Evolutionary conservation across 2,797 vertebrate genomes (phyloP).

Genomic region (Anguilla anguilla): DNA sequence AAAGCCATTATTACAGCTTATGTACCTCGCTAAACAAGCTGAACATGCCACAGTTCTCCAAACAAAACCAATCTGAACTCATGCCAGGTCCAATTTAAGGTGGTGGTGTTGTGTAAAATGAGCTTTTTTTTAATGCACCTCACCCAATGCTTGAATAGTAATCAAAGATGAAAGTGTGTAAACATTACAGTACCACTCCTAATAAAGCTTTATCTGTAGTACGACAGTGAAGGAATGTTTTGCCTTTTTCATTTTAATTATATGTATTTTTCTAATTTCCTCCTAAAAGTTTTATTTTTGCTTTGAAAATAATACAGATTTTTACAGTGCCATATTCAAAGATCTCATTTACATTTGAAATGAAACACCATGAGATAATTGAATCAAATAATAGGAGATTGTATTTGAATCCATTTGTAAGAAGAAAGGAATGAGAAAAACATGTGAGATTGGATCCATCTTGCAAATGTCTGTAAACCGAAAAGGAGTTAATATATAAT

Average conservation of each 20-base stretch:
- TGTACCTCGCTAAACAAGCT: constrained; percentile 18
- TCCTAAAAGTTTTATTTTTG: background rate
- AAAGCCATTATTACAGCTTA: constrained; percentile 19
- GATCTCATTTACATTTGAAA: no score
- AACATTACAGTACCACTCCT: background rate
- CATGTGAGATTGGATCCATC: no score
- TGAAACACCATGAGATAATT: no score
- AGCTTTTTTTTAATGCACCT: background rate
- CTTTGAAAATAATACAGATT: background rate
- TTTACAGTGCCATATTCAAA: background rate
- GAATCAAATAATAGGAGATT: no score
- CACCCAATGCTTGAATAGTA: background rate
- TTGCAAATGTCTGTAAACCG: no score
- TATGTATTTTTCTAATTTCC: background rate
- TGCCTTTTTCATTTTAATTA: background rate
- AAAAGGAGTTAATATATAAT: no score
- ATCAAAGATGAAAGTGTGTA: constrained; percentile 9
- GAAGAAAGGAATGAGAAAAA: no score
- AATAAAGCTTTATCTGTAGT: background rate
- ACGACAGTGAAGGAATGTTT: background rate
- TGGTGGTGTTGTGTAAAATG: constrained; percentile 5
- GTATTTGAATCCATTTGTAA: no score
- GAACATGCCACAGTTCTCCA: constrained; percentile 14
- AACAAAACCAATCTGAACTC: constrained; percentile 34
- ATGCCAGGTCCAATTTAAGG: constrained; percentile 28